A percentile compares a stretch with the other conserved stretches of the same genome.
phyloP scores from a whole-genome alignment of 1,140 invertebrate species.

The Calephelis nemesis region DNA sequence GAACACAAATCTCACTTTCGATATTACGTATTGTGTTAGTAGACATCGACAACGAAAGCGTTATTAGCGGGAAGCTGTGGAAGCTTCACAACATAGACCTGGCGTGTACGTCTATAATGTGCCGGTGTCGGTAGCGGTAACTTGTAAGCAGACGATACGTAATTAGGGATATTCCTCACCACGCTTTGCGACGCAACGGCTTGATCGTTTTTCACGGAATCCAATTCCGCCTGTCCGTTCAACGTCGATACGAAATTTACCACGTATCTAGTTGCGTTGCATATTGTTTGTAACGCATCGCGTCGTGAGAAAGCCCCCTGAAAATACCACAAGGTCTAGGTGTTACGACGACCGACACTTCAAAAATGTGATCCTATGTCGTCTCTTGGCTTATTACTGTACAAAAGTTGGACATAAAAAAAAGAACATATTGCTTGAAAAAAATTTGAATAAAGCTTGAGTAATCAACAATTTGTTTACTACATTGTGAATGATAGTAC shows the following conservation, averaged over 20 bases:
- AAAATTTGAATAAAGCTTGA: too few relatives aligned
- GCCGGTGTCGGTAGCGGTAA: conserved; percentile 9
- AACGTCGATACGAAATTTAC: conserved; percentile 51
- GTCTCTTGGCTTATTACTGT: background rate
- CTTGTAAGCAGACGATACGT: conserved; percentile 43
- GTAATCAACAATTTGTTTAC: too few relatives aligned
- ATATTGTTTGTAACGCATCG: conserved; percentile 51
- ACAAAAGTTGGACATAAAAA: too few relatives aligned
- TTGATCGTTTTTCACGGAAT: conserved; percentile 38
- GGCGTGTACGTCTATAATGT: conserved; percentile 21
- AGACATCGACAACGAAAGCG: conserved; percentile 11
- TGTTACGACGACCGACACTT: conserved; percentile 22
- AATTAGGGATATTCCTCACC: conserved; percentile 50
- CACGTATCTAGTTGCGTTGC: conserved; percentile 51
- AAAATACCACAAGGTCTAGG: conserved; percentile 38
- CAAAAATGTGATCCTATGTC: conserved; percentile 2
- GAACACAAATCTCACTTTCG: background rate
- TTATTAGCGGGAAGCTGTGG: conserved; percentile 5
- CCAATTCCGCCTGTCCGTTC: conserved; percentile 43
- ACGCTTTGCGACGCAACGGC: conserved; percentile 46
- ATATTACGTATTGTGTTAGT: conserved; percentile 11
- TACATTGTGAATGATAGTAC: too few relatives aligned
- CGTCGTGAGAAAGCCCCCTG: conserved; percentile 55
- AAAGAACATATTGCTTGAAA: too few relatives aligned
- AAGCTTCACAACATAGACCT: conserved; percentile 14